Evolutionary conservation across 37 sponge, comb jelly and placozoan genomes (phyloP).

Genomic region (Cliona cf. orientalis): DNA sequence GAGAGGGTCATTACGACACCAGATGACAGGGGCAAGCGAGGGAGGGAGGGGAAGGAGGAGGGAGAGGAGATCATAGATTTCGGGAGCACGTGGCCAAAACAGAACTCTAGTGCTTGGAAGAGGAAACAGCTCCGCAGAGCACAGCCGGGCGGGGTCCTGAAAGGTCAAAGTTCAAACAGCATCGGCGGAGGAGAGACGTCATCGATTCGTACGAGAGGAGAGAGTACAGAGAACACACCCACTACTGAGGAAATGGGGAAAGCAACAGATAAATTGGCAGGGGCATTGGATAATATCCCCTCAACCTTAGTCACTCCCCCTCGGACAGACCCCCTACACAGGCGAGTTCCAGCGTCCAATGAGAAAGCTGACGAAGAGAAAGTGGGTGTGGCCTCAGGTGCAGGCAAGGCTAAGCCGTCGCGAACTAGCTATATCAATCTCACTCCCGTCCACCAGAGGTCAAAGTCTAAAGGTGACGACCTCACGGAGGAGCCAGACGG

Average conservation of each 20-base stretch:
- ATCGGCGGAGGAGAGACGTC: too few relatives aligned
- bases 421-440: too few relatives aligned
- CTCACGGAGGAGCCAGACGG: conserved; percentile 7
- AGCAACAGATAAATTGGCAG: background rate
- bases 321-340: conserved; percentile 16
- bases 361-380: too few relatives aligned
- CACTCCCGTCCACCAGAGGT: too few relatives aligned
- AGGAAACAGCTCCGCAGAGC: background rate
- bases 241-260: too few relatives aligned
- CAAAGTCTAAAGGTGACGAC: background rate
- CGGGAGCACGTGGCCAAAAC: background rate
- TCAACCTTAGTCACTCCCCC: background rate
- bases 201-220: too few relatives aligned
- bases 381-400: too few relatives aligned
- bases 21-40: background rate
- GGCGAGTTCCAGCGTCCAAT: background rate
- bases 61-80: background rate
- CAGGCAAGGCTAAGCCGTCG: too few relatives aligned
- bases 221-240: too few relatives aligned
- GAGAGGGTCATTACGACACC: too few relatives aligned
- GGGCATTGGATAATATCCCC: background rate
- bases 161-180: too few relatives aligned
- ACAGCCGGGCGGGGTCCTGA: background rate
- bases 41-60: conserved; percentile 6
- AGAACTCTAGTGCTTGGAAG: background rate